Evolutionary conservation across 1,140 invertebrate genomes (phyloP).

Genomic region (Drosophila oshimai): DNA sequence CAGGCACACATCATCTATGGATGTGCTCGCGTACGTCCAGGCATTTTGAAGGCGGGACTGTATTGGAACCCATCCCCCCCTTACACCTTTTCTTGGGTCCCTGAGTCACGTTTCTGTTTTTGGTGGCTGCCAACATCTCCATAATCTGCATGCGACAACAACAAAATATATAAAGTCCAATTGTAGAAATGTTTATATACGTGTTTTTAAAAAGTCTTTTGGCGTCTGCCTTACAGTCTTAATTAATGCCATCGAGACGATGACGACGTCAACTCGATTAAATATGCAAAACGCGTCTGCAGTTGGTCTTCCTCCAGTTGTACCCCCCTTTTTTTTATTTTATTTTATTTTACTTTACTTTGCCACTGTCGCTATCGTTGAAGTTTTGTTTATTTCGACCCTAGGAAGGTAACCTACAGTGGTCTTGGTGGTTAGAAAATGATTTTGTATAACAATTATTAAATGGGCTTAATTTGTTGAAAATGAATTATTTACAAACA

Average conservation of each 20-base stretch:
- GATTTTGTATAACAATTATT: too few relatives aligned
- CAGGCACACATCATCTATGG: slow-evolving; percentile 53
- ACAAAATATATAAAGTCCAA: slow-evolving; percentile 65
- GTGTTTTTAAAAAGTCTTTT: slow-evolving; percentile 33
- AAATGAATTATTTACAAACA: too few relatives aligned
- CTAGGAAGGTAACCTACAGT: background rate
- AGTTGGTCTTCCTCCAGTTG: slow-evolving; percentile 22
- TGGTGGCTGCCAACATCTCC: slow-evolving; percentile 52
- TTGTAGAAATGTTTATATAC: slow-evolving; percentile 35
- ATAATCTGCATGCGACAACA: slow-evolving; percentile 39
- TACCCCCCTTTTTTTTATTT: background rate
- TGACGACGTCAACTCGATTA: slow-evolving; percentile 38
- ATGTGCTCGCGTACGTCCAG: slow-evolving; percentile 35
- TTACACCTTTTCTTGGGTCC: background rate
- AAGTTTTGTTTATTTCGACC: background rate
- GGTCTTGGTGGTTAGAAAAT: background rate
- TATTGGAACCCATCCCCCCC: slow-evolving; percentile 12
- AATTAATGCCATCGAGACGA: slow-evolving; percentile 59
- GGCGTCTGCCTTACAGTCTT: slow-evolving; percentile 38
- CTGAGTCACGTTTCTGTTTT: slow-evolving; percentile 68
- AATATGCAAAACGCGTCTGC: slow-evolving; percentile 66
- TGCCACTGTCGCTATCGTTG: slow-evolving; percentile 23
- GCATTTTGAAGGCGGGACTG: slow-evolving; percentile 42
- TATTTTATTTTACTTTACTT: too few relatives aligned
- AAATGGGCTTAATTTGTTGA: too few relatives aligned